These are phyloP conservation scores for Gracilinanus agilis DNA, from an alignment of 2,113 vertebrate genomes.

Conservation along the genomic window DNA sequence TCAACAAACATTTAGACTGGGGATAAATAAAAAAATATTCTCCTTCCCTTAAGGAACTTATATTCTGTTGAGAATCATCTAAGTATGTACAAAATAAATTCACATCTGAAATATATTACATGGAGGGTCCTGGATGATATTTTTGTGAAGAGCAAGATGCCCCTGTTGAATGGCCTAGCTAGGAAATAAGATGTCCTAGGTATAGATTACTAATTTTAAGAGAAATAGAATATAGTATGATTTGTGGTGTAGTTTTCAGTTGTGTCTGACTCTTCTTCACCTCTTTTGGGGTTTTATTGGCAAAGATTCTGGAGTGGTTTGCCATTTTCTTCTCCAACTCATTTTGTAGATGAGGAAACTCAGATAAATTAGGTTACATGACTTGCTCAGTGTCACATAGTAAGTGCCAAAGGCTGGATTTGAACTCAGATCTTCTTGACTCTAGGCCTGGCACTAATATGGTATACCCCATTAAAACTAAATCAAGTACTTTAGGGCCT, in stretches of 20 bases:
- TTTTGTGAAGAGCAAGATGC: not conserved
- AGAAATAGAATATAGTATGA: too few species aligned
- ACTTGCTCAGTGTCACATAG: not conserved
- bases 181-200: not conserved
- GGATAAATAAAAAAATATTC: not conserved
- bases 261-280: not conserved
- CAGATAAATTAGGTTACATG: not conserved
- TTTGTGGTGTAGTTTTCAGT: too few species aligned
- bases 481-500: not conserved
- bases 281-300: not conserved
- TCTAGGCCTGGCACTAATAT: not conserved
- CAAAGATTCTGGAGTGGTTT: not conserved
- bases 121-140: not conserved
- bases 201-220: not conserved
- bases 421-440: not conserved
- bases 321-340: not conserved
- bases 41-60: not conserved
- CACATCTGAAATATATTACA: not conserved
- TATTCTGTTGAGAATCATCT: not conserved
- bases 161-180: not conserved
- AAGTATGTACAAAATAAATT: not conserved
- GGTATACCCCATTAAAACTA: not conserved
- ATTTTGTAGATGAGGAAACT: not conserved
- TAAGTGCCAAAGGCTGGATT: not conserved
- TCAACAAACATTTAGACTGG: not conserved